A percentile compares a stretch with the other conserved stretches of the same genome.
These are phyloP conservation scores for Stramonita haemastoma DNA, from an alignment of 2,888 invertebrate genomes.

Conservation along the genomic window DNA sequence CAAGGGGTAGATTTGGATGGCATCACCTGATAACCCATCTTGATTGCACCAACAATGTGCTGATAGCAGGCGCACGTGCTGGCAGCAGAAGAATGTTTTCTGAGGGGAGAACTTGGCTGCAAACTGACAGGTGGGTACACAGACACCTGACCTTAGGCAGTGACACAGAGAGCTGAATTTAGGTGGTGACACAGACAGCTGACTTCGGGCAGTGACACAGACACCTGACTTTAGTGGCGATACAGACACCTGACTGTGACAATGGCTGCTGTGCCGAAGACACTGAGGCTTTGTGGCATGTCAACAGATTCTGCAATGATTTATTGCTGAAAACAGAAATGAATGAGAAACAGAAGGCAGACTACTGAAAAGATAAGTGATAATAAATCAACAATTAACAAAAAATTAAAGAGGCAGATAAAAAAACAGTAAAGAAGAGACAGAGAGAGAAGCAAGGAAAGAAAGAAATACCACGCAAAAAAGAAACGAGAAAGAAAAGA, in stretches of 20 bases:
- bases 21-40: neutral
- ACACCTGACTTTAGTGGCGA: too few species aligned
- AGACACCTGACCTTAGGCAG: too few species aligned
- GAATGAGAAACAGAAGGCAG: neutral
- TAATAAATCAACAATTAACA: neutral
- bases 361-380: neutral
- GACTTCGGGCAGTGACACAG: too few species aligned
- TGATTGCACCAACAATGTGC: neutral
- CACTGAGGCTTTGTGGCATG: too few species aligned
- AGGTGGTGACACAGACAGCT: too few species aligned
- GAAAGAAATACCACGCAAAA: neutral
- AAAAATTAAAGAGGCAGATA: neutral
- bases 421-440: neutral
- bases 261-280: neutral
- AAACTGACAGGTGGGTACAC: neutral
- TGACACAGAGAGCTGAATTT: too few species aligned
- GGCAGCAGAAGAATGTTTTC: neutral
- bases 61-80: neutral
- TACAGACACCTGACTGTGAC: neutral
- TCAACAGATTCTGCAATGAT: too few species aligned
- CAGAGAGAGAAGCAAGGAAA: neutral
- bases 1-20: neutral
- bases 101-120: neutral
- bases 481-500: too few species aligned
- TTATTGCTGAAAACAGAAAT: too few species aligned